phyloP scores from a whole-genome alignment of 2,113 vertebrate species.

The Carassius gibelio region DNA sequence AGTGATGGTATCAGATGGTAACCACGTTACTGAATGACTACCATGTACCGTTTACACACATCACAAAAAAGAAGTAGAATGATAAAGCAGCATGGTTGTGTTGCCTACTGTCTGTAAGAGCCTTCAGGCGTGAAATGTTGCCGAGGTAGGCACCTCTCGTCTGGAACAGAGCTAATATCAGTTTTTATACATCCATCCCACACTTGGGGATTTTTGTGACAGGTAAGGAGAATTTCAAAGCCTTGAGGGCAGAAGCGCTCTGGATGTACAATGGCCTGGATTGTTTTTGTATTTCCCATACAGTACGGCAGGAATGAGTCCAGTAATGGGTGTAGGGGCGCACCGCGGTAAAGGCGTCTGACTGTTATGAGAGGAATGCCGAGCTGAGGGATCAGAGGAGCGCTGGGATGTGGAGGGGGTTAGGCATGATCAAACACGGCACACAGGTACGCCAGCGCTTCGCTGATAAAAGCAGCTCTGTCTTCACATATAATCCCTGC shows the following conservation, averaged over 20 bases:
- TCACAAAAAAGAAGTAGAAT: neutral
- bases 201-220: conserved; percentile 30
- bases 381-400: conserved; percentile 58
- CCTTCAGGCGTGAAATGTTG: neutral
- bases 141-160: neutral
- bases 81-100: neutral
- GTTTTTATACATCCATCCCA: conserved; percentile 50
- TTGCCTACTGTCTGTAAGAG: neutral
- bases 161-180: conserved; percentile 60
- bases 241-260: neutral
- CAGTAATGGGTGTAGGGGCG: conserved; percentile 23
- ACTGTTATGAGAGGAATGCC: conserved; percentile 70
- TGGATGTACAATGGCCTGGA: neutral
- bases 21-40: neutral
- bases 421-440: conserved; percentile 74
- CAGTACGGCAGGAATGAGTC: neutral
- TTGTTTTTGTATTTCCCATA: conserved; percentile 32
- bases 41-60: neutral
- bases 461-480: conserved; percentile 76
- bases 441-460: conserved; percentile 64
- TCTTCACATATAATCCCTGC: conserved; percentile 72
- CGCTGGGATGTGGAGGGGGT: neutral
- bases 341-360: conserved; percentile 48
- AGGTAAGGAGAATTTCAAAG: conserved; percentile 30
- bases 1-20: neutral